Conservation (phyloP, 2,797 vertebrate genomes). For the Sternotherus odoratus region DNA sequence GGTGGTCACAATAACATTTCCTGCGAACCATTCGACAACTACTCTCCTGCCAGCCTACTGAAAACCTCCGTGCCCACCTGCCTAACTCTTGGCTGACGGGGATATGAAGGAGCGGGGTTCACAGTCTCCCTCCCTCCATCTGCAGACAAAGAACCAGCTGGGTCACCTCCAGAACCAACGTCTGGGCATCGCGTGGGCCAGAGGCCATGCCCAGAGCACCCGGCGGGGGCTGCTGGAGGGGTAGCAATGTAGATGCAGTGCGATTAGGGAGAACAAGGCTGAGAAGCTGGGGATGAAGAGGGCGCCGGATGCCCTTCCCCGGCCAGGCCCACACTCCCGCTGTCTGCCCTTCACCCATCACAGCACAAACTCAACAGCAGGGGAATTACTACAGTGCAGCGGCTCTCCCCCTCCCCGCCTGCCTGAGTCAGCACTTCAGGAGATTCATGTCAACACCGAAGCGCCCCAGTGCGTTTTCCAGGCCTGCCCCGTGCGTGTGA, state of each 20-base stretch:
- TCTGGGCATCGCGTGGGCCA: too few species aligned
- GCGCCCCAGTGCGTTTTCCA: background rate
- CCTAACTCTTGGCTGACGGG: too few species aligned
- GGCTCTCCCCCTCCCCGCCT: background rate
- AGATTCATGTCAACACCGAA: background rate
- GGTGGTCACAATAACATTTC: background rate
- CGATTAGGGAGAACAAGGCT: background rate
- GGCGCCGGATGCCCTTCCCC: background rate
- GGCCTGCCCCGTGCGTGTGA: background rate
- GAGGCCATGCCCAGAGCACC: too few species aligned
- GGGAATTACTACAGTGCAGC: background rate
- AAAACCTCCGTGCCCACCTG: too few species aligned
- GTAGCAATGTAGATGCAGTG: background rate
- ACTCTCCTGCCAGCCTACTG: too few species aligned
- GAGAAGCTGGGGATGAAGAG: background rate
- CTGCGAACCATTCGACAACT: too few species aligned
- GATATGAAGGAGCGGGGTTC: background rate
- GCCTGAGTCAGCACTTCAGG: slow-evolving; percentile 6
- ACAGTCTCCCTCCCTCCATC: background rate
- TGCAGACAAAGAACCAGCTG: background rate
- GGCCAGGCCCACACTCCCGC: background rate
- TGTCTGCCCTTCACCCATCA: slow-evolving; percentile 18
- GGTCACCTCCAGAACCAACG: background rate
- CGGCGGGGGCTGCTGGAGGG: background rate
- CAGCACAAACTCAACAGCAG: slow-evolving; percentile 23